phyloP scores from a whole-genome alignment of 2,888 invertebrate genomes.

The Clepsis dumicolana region DNA sequence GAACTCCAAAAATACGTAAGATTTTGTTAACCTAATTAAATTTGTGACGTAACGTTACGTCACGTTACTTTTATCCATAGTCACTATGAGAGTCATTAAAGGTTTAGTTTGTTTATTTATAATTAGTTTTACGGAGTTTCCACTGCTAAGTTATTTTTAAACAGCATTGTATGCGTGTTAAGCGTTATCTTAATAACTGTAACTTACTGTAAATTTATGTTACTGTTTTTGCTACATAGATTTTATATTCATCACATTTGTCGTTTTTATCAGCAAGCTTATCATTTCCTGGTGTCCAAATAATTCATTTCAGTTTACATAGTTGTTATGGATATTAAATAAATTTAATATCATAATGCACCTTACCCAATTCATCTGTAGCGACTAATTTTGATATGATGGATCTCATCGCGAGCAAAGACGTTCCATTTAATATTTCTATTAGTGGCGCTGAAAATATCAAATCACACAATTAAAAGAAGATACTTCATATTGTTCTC shows the following conservation, averaged over 20 bases:
- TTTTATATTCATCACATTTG: background rate
- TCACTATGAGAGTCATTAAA: background rate
- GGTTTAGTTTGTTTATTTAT: slow-evolving; percentile 9
- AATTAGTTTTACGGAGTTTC: slow-evolving; percentile 8
- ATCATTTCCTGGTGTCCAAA: background rate
- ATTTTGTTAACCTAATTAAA: background rate
- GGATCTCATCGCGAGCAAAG: slow-evolving; percentile 88
- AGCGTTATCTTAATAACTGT: background rate
- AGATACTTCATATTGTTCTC: background rate
- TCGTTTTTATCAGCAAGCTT: background rate
- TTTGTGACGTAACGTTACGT: background rate
- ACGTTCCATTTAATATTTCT: slow-evolving; percentile 88
- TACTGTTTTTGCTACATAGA: background rate
- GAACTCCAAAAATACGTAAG: background rate
- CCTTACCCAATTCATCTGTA: slow-evolving; percentile 86
- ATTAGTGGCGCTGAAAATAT: slow-evolving; percentile 82
- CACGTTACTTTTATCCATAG: background rate
- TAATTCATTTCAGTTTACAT: background rate
- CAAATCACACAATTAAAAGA: background rate
- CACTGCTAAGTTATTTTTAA: slow-evolving; percentile 24
- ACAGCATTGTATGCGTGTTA: background rate
- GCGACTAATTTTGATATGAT: slow-evolving; percentile 88
- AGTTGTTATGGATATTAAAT: background rate
- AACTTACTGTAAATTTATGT: background rate
- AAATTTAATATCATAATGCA: background rate